Percentiles rank a stretch among this genome's conserved stretches.
Conservation (phyloP, 2,888 invertebrate species). For the Rhagonycha fulva region DNA sequence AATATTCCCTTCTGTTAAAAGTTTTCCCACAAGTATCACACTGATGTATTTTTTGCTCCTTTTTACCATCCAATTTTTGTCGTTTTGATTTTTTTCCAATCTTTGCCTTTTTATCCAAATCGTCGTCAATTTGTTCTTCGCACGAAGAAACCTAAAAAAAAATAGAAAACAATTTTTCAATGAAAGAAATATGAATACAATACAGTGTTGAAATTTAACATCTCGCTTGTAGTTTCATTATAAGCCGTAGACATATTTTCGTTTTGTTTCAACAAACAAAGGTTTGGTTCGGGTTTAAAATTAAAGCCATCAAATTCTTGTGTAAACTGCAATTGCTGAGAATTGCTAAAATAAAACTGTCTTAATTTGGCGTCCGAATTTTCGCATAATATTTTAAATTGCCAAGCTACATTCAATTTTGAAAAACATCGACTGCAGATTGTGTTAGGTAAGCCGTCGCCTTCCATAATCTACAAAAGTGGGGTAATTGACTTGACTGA, state of each 20-base stretch:
- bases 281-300: conserved; percentile 32
- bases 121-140: background rate
- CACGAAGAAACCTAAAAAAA: background rate
- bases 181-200: background rate
- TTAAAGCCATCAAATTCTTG: conserved; percentile 33
- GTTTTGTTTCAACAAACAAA: conserved; percentile 23
- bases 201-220: conserved; percentile 5
- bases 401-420: conserved; percentile 43
- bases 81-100: conserved; percentile 13
- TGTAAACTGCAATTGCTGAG: conserved; percentile 35
- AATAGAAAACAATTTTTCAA: background rate
- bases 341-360: conserved; percentile 38
- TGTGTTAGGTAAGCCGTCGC: conserved; percentile 42
- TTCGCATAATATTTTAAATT: conserved; percentile 45
- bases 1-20: conserved; percentile 48
- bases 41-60: conserved; percentile 43
- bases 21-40: conserved; percentile 52
- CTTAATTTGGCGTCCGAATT: conserved; percentile 42
- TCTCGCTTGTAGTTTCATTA: conserved; percentile 11
- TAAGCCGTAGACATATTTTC: conserved; percentile 17
- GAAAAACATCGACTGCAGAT: conserved; percentile 43
- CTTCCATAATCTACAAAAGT: conserved; percentile 38
- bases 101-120: conserved; percentile 21
- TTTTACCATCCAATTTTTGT: conserved; percentile 28
- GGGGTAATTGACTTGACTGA: background rate